phyloP scores from a whole-genome alignment of 2,113 vertebrate genomes.

The Coregonus clupeaformis region DNA sequence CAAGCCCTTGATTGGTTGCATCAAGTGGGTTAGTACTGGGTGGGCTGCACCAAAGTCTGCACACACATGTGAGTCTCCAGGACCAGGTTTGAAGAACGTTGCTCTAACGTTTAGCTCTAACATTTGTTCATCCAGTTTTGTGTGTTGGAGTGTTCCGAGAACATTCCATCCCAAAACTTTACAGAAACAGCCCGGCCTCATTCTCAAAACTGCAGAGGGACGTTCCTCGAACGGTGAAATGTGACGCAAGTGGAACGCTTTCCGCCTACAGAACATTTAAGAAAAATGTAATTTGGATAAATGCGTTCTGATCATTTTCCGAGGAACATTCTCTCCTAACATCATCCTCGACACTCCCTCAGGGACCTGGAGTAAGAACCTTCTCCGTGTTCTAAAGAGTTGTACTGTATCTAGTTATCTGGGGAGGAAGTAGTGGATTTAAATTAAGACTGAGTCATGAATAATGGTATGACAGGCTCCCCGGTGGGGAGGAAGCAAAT shows the following conservation, averaged over 20 bases:
- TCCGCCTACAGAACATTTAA: background rate
- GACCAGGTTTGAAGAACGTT: no score
- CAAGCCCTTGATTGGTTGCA: no score
- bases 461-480: background rate
- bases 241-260: no score
- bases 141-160: background rate
- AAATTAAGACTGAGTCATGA: background rate
- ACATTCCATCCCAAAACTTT: background rate
- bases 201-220: background rate
- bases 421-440: background rate
- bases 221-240: background rate
- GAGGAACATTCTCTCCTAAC: conserved; percentile 10
- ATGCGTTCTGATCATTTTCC: background rate
- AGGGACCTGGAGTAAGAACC: background rate
- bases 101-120: background rate
- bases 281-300: background rate
- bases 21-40: no score
- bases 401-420: background rate
- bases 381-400: background rate
- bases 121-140: background rate
- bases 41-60: no score
- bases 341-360: conserved; percentile 4
- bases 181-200: background rate
- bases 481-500: conserved; percentile 6
- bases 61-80: no score